Evolutionary conservation across 1,140 invertebrate species (phyloP).

Genomic region (Drosophila lowei): DNA sequence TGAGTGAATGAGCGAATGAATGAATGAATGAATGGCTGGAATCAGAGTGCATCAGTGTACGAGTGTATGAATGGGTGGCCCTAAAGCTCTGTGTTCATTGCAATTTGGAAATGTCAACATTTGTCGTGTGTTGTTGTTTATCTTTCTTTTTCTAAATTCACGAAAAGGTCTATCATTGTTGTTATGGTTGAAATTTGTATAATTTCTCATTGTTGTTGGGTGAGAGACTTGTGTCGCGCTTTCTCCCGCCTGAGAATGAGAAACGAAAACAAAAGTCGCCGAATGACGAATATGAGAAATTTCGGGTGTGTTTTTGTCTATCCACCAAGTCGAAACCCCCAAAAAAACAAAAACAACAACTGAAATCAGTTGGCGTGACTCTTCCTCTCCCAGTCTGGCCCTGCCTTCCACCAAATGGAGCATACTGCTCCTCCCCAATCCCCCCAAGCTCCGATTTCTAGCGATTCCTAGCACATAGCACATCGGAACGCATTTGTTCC

Average conservation of each 20-base stretch:
- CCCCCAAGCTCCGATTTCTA: neutral
- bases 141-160: conserved; percentile 31
- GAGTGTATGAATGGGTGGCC: conserved; percentile 44
- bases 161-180: conserved; percentile 54
- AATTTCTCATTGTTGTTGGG: conserved; percentile 9
- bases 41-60: conserved; percentile 7
- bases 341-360: conserved; percentile 35
- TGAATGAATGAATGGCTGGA: conserved; percentile 14
- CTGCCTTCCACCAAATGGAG: too few relatives aligned
- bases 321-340: conserved; percentile 14
- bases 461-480: conserved; percentile 5
- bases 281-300: conserved; percentile 52
- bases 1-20: conserved; percentile 25
- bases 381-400: conserved; percentile 3
- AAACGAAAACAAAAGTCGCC: conserved; percentile 65
- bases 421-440: too few relatives aligned
- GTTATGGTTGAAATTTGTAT: conserved; percentile 35
- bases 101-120: conserved; percentile 26
- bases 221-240: conserved; percentile 20
- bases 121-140: conserved; percentile 19
- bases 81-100: conserved; percentile 59
- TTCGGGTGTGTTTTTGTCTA: conserved; percentile 20
- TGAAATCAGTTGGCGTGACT: conserved; percentile 36
- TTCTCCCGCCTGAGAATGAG: conserved; percentile 70
- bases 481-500: conserved; percentile 30